phyloP scores from a whole-genome alignment of 2,888 invertebrate species.

The Ethmia dodecea region DNA sequence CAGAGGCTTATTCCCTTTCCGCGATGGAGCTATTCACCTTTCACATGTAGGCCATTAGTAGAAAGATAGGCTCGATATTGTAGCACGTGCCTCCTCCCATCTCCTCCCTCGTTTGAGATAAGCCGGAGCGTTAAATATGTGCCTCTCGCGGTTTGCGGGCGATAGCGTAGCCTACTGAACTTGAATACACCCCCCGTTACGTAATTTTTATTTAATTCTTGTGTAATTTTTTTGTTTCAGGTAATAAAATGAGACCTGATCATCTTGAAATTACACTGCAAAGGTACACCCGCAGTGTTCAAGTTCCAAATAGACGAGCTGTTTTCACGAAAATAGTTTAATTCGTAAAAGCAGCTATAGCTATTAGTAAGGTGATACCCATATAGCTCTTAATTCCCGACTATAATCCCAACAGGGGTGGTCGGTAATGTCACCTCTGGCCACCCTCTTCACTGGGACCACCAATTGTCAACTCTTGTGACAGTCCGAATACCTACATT shows the following conservation, averaged over 20 bases:
- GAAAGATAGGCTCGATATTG: slow-evolving; percentile 65
- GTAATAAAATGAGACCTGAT: too few species aligned
- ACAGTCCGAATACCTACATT: slow-evolving; percentile 3
- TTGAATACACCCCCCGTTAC: slow-evolving; percentile 24
- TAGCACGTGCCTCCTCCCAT: slow-evolving; percentile 44
- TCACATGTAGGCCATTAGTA: slow-evolving; percentile 69
- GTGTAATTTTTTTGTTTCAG: too few species aligned
- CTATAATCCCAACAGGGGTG: slow-evolving; percentile 2
- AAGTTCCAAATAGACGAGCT: too few species aligned
- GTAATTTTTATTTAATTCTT: not conserved
- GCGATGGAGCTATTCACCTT: slow-evolving; percentile 62
- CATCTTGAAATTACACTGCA: too few species aligned
- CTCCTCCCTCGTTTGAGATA: slow-evolving; percentile 49
- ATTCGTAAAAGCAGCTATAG: too few species aligned
- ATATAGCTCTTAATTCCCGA: too few species aligned
- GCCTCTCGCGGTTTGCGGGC: slow-evolving; percentile 47
- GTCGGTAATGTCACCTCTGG: slow-evolving; percentile 1
- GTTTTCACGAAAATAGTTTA: too few species aligned
- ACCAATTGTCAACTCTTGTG: slow-evolving; percentile 2
- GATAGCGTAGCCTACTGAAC: slow-evolving; percentile 39
- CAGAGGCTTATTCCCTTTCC: slow-evolving; percentile 45
- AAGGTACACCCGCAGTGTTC: too few species aligned
- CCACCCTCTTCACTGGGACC: not conserved
- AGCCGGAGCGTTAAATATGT: slow-evolving; percentile 59
- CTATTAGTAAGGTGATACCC: too few species aligned